Evolutionary conservation across 2,113 vertebrate species (phyloP).

Genomic region (Chelonoidis abingdonii): DNA sequence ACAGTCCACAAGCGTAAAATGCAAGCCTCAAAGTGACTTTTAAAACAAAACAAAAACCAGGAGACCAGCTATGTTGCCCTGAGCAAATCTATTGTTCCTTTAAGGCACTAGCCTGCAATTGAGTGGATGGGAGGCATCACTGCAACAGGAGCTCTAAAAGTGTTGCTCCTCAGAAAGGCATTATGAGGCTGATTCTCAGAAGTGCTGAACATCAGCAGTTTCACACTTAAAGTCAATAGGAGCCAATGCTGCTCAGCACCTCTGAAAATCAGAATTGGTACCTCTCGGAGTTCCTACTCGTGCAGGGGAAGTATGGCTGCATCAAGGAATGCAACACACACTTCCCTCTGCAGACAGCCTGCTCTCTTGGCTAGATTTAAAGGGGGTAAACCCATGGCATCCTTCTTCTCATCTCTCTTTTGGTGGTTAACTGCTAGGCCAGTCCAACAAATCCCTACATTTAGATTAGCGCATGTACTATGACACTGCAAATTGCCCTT

Average conservation of each 20-base stretch:
- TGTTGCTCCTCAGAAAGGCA: fast-evolving
- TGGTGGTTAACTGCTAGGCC: background rate
- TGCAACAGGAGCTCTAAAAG: background rate
- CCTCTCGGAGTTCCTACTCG: background rate
- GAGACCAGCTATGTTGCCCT: background rate
- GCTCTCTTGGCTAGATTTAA: background rate
- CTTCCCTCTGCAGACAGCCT: background rate
- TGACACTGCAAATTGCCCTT: fast-evolving
- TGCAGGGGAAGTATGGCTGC: background rate
- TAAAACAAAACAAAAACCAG: constrained; percentile 19
- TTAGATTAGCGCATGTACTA: background rate
- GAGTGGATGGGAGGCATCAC: background rate
- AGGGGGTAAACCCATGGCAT: fast-evolving
- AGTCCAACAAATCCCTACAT: background rate
- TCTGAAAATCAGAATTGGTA: background rate
- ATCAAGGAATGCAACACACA: background rate
- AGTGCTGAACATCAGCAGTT: background rate
- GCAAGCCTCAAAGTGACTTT: background rate
- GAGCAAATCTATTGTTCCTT: constrained; percentile 1
- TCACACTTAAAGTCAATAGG: background rate
- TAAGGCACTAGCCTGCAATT: background rate
- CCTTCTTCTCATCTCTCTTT: background rate
- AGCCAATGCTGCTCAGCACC: background rate
- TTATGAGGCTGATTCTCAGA: background rate
- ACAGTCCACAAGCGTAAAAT: background rate